These are phyloP conservation scores for Tachysurus fulvidraco DNA, from an alignment of 2,113 vertebrate species.

Conservation along the genomic window DNA sequence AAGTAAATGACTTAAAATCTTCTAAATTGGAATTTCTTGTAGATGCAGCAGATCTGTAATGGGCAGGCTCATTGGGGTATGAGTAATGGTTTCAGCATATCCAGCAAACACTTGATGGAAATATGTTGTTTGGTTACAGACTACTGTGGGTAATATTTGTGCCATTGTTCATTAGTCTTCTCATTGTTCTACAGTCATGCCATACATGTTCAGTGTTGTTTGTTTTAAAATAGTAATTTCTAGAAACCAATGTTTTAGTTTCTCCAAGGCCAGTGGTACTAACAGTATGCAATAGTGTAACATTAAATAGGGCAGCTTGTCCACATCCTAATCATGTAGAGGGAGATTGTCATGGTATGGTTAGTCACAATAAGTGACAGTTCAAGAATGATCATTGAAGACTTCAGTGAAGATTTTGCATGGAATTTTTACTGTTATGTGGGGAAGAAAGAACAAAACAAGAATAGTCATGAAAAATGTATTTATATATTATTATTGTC, in stretches of 20 bases:
- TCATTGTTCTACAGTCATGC: neutral
- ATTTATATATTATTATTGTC: neutral
- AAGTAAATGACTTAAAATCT: neutral
- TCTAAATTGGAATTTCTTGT: neutral
- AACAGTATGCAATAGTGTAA: neutral
- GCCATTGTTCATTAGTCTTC: neutral
- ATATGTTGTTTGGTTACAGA: too few species aligned
- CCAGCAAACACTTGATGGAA: neutral
- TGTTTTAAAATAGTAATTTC: neutral
- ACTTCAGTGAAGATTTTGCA: neutral
- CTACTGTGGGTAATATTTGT: too few species aligned
- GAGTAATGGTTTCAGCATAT: neutral
- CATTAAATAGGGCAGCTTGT: neutral
- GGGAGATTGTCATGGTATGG: neutral
- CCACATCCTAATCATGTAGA: neutral
- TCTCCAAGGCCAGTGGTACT: neutral
- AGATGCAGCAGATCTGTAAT: neutral
- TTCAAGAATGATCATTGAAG: neutral
- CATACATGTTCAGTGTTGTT: neutral
- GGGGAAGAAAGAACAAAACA: neutral
- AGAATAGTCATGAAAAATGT: neutral
- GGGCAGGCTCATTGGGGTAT: neutral
- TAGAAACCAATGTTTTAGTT: neutral
- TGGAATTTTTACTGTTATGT: neutral
- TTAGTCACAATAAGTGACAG: neutral